Evolutionary conservation across 1,140 invertebrate genomes (phyloP).

Genomic region (Asbolus verrucosus): DNA sequence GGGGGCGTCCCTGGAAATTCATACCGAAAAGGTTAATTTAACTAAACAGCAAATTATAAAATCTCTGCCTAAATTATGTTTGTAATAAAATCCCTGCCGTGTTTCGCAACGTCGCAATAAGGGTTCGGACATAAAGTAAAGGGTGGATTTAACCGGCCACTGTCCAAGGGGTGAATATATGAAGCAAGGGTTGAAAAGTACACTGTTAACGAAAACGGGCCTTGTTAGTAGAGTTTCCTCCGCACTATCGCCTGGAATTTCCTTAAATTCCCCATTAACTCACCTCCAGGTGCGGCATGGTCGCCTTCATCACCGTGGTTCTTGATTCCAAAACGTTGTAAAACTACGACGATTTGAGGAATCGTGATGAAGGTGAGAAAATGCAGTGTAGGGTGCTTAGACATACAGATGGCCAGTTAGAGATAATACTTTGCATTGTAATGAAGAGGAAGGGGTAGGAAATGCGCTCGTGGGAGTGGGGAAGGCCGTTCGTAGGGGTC

Average conservation of each 20-base stretch:
- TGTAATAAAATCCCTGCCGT: conserved; percentile 46
- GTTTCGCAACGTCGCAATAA: conserved; percentile 51
- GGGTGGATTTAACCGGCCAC: conserved; percentile 58
- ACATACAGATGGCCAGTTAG: conserved; percentile 6
- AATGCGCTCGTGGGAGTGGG: background rate
- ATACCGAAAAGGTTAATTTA: conserved; percentile 24
- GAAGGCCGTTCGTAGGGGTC: conserved; percentile 2
- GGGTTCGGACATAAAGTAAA: conserved; percentile 48
- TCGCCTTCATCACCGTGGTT: no score
- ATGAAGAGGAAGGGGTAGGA: background rate
- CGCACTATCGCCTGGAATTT: background rate
- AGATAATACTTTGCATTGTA: conserved; percentile 35
- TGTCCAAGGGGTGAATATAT: conserved; percentile 62
- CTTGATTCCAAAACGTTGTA: no score
- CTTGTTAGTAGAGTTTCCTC: conserved; percentile 56
- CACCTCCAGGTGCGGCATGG: no score
- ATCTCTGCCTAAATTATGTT: conserved; percentile 49
- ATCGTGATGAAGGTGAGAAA: background rate
- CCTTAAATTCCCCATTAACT: background rate
- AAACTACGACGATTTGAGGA: no score
- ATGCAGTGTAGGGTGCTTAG: conserved; percentile 16
- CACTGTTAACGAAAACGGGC: conserved; percentile 54
- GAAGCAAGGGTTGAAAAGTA: conserved; percentile 60
- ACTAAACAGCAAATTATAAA: conserved; percentile 48
- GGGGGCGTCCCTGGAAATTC: conserved; percentile 28